Evolutionary conservation across 2,888 invertebrate genomes (phyloP), one percentile per base, ranked within the genome.

Genomic region (Lasioglossum leucozonium): DNA sequence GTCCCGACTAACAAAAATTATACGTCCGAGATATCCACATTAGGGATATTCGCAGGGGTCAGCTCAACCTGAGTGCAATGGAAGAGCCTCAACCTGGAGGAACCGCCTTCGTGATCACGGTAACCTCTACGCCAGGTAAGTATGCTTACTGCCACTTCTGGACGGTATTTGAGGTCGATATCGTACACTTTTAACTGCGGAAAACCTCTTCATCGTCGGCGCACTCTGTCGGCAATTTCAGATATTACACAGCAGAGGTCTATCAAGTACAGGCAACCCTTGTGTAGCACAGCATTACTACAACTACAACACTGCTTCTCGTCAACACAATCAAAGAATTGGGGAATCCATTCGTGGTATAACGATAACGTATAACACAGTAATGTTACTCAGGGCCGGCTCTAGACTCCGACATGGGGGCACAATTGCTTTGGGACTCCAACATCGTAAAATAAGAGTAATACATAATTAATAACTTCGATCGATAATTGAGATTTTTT

Each of bases 11-110:
- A 47, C 93, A 93, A 93, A 93, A 93, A 91, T 91, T 90, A 69
- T 90, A 91, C 91, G 91, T 82, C 89, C 91, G 91, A 95, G 94
- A 94, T 94, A 94, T 93, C 95, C 93, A 95, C 95, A 94, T 95
- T 95, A 95, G 95, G 93, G 92, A 92, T 93, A 94, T 94, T 94
- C 93, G 94, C 96, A 96, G 95, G 95, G 95, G 95, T 96, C 96
- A 96, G 95, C 96, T 95, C 94, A 91, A 16, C 44, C 44, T 16
- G 16, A 47, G 51, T 51, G 22, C 51, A 51, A 51, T 51, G 51
- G 51, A 51, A 22, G 51, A 51, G 51, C 51, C 51, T 51, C 51
- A 22, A 18, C 51, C 51, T 51, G 51, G 51, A 51, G 51, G 51
- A 51, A 51, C 51, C 51, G 51, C 51, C 93, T 93, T 93, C 88